Evolutionary conservation across 2,888 invertebrate species (phyloP).

Genomic region (Ceraclea dissimilis): DNA sequence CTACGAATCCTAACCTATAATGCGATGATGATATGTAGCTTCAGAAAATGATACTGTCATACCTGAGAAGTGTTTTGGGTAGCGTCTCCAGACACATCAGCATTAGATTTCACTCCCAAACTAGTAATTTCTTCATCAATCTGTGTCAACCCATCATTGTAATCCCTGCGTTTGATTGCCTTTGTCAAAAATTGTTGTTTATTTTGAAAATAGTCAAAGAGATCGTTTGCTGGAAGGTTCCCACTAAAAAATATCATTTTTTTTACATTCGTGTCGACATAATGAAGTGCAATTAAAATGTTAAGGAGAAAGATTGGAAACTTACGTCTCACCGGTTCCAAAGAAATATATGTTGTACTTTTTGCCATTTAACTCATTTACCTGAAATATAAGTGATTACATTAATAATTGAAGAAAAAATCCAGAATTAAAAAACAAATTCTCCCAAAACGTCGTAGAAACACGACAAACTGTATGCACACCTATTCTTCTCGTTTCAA

Average conservation of each 20-base stretch:
- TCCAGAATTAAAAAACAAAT: too few relatives aligned
- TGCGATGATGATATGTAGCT: too few relatives aligned
- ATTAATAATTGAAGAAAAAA: too few relatives aligned
- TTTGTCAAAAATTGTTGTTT: conserved; percentile 72
- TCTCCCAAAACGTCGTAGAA: too few relatives aligned
- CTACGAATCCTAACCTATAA: too few relatives aligned
- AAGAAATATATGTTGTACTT: conserved; percentile 86
- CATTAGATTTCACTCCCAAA: conserved; percentile 29
- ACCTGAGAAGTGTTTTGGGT: neutral
- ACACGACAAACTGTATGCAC: too few relatives aligned
- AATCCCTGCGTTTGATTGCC: conserved; percentile 72
- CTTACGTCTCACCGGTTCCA: conserved; percentile 91
- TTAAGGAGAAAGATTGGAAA: conserved; percentile 27
- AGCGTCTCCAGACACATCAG: neutral
- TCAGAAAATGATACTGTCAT: neutral
- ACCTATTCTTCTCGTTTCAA: too few relatives aligned
- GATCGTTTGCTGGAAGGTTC: conserved; percentile 73
- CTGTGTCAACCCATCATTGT: conserved; percentile 81
- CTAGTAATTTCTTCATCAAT: conserved; percentile 72
- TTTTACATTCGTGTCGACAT: neutral
- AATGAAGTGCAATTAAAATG: neutral
- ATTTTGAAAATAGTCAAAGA: conserved; percentile 74
- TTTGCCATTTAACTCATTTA: conserved; percentile 59
- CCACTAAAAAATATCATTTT: conserved; percentile 40
- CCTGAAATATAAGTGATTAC: conserved; percentile 38